These are phyloP conservation scores for Oreochromis aureus DNA, from an alignment of 2,113 vertebrate species.

Conservation along the genomic window DNA sequence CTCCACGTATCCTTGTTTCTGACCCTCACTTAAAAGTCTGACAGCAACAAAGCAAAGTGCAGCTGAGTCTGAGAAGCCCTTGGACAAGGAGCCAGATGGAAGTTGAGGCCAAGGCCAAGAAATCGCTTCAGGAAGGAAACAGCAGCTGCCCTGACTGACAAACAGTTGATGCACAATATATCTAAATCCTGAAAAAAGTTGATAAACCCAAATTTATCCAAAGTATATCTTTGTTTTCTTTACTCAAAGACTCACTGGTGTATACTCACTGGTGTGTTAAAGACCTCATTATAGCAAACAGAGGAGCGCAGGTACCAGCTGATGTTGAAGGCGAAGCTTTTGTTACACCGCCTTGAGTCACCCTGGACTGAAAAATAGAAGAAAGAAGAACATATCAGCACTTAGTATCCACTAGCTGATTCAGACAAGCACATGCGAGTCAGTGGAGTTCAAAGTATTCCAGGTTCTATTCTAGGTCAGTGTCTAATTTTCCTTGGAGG, in stretches of 20 bases:
- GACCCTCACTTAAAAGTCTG: neutral
- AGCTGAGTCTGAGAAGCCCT: neutral
- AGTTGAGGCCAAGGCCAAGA: neutral
- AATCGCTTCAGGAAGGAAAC: neutral
- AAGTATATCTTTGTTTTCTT: neutral
- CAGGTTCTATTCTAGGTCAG: neutral
- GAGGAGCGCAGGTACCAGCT: slow-evolving; percentile 77
- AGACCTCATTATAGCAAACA: slow-evolving; percentile 75
- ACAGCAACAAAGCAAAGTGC: neutral
- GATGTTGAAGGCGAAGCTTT: slow-evolving; percentile 64
- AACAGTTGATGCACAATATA: neutral
- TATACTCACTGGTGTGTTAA: slow-evolving; percentile 72
- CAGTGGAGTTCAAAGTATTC: neutral
- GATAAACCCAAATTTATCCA: neutral
- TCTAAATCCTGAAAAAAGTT: neutral
- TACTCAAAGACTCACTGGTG: neutral
- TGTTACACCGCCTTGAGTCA: slow-evolving; percentile 47
- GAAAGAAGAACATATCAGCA: neutral
- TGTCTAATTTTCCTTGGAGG: neutral
- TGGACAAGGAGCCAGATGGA: neutral
- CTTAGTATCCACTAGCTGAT: neutral
- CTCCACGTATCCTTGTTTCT: neutral
- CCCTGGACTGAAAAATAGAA: slow-evolving; percentile 51
- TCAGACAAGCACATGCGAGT: neutral
- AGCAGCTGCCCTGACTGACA: neutral